These are phyloP conservation scores for Oreochromis mossambicus DNA, from an alignment of 2,797 vertebrate genomes.

Conservation along the genomic window DNA sequence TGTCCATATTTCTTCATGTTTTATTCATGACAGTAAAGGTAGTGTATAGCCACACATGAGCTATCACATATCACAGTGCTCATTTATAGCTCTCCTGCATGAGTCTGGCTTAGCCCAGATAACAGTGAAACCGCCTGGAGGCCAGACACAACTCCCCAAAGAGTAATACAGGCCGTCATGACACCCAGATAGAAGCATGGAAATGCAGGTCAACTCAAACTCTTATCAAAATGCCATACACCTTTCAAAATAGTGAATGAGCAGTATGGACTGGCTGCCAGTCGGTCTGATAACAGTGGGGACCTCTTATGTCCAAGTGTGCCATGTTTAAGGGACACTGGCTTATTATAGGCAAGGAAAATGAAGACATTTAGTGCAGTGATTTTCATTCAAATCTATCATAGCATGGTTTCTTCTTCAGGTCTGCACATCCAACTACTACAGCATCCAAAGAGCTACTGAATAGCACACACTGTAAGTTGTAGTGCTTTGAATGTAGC, in stretches of 20 bases:
- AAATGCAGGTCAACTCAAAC: conserved; percentile 67
- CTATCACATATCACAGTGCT: conserved; percentile 70
- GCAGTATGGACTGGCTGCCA: conserved; percentile 31
- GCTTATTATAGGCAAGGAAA: background rate
- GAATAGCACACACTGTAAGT: background rate
- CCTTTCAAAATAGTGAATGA: conserved; percentile 56
- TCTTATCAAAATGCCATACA: conserved; percentile 65
- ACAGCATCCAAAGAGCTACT: background rate
- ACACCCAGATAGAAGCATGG: conserved; percentile 68
- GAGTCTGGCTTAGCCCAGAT: conserved; percentile 72
- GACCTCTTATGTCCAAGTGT: conserved; percentile 25
- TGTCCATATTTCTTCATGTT: conserved; percentile 63
- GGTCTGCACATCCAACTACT: background rate
- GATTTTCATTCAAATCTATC: conserved; percentile 22
- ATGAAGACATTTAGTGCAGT: conserved; percentile 17
- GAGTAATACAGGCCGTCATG: conserved; percentile 69
- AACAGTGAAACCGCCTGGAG: conserved; percentile 70
- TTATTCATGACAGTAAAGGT: conserved; percentile 72
- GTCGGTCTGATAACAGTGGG: conserved; percentile 29
- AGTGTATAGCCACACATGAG: conserved; percentile 64
- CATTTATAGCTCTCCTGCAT: conserved; percentile 66
- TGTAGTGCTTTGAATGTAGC: background rate
- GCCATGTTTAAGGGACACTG: conserved; percentile 1
- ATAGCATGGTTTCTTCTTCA: background rate
- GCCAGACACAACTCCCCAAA: conserved; percentile 67